Conservation (phyloP, 1,140 invertebrate species). For the Solenopsis invicta region DNA sequence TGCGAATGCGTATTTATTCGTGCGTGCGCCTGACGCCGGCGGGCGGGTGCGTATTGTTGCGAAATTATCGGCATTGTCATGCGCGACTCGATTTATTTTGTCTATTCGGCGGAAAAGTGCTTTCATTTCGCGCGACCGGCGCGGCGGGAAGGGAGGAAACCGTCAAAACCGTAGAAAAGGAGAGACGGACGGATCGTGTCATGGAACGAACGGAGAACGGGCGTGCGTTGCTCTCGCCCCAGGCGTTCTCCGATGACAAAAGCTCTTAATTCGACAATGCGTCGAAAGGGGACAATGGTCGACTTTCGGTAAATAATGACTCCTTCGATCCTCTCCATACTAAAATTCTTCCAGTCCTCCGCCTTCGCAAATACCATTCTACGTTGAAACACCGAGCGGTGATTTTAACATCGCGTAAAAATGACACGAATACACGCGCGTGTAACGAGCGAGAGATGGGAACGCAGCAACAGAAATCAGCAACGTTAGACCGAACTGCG, state of each 20-base stretch:
- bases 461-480: neutral
- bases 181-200: neutral
- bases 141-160: slow-evolving; percentile 16
- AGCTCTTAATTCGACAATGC: slow-evolving; percentile 79
- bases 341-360: slow-evolving; percentile 41
- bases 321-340: slow-evolving; percentile 68
- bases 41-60: slow-evolving; percentile 70
- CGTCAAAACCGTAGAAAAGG: slow-evolving; percentile 7
- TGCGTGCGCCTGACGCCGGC: slow-evolving; percentile 59
- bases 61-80: slow-evolving; percentile 76
- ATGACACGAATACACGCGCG: no score
- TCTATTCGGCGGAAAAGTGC: slow-evolving; percentile 80
- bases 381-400: neutral
- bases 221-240: slow-evolving; percentile 62
- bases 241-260: slow-evolving; percentile 71
- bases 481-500: neutral
- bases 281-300: slow-evolving; percentile 69
- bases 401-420: neutral
- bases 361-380: neutral
- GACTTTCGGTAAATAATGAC: slow-evolving; percentile 74
- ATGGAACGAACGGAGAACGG: slow-evolving; percentile 26
- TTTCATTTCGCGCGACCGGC: slow-evolving; percentile 73
- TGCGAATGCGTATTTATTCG: slow-evolving; percentile 70
- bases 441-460: neutral
- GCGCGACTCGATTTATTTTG: slow-evolving; percentile 78